Evolutionary conservation across 2,113 vertebrate species (phyloP), one percentile per base, ranked within the genome.

Genomic region (Rhea americana): DNA sequence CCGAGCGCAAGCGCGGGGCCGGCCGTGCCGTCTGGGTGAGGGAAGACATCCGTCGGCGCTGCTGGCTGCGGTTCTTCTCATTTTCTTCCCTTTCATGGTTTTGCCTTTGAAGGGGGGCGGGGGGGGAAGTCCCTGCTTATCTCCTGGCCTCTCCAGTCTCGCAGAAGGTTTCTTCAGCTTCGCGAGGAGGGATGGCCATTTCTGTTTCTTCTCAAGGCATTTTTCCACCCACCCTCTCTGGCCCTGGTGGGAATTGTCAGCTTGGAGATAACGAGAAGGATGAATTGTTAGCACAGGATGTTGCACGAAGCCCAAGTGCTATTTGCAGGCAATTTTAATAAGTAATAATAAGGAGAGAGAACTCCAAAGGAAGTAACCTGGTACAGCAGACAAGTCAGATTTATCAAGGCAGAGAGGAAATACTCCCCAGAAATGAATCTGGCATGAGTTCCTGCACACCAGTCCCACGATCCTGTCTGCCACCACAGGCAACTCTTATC

Each of bases 351-450:
- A 94, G 88, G 92, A 95, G 94, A 86, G 94, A 96, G 85, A 84
- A 95, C 93, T 96, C 94, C 81, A 96, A 96, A 97, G 97, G 96
- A 97, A 97, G 96, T 96, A 97, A 97, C 96, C 96, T 97, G 97
- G 97, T 97, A 95, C 78, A 96, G 95, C 94, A 96, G 94, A 96
- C 96, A 97, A 96, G 95, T 85, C 94, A 96, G 91, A 95, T 96
- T 97, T 97, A 97, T 97, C 97, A 97, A 97, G 95, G 90, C 95
- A 94, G 90, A 81, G 95, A 97, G 97, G 97, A 97, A 97, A 96
- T 97, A 97, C 97, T 98, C 97, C 97, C 97, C 96, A 96, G 96
- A 97, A 97, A 97, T 95, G 97, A 97, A 97, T 98, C 97, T 97
- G 97, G 97, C 97, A 96, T 74, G 73, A 97, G 95, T 97, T 97